phyloP scores from a whole-genome alignment of 1,140 invertebrate genomes.

The Hypsibius dujardini region DNA sequence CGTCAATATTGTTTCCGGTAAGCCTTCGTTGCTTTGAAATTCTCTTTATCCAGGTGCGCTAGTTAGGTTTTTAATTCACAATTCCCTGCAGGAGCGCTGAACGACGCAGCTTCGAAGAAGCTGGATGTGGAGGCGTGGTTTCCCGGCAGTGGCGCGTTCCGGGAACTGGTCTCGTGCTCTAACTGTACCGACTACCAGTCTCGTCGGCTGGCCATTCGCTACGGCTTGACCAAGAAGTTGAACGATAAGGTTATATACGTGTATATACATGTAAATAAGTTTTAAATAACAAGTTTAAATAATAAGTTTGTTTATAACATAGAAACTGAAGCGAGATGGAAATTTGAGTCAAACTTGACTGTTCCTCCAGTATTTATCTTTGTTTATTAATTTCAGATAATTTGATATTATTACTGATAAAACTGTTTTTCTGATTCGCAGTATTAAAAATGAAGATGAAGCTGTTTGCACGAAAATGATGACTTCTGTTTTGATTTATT shows the following conservation, averaged over 20 bases:
- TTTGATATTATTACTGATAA: too few relatives aligned
- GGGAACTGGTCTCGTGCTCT: slow-evolving; percentile 95
- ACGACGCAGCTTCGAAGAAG: slow-evolving; percentile 97
- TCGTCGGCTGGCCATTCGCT: slow-evolving; percentile 57
- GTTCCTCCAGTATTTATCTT: too few relatives aligned
- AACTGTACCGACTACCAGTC: slow-evolving; percentile 99
- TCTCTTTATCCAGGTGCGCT: not conserved
- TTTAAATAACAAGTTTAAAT: too few relatives aligned
- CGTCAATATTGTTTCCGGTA: slow-evolving; percentile 93
- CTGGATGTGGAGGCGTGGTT: slow-evolving; percentile 98
- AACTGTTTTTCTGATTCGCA: too few relatives aligned
- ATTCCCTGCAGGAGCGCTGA: slow-evolving; percentile 53
- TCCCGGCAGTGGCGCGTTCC: slow-evolving; percentile 63
- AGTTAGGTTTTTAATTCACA: not conserved
- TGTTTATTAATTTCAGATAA: too few relatives aligned
- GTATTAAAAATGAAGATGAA: too few relatives aligned
- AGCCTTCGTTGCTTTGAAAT: not conserved
- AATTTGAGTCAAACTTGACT: too few relatives aligned
- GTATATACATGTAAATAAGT: too few relatives aligned
- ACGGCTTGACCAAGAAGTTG: slow-evolving; percentile 98
- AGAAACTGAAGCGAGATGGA: too few relatives aligned
- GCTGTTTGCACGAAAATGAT: too few relatives aligned
- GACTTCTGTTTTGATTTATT: too few relatives aligned
- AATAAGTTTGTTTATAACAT: too few relatives aligned
- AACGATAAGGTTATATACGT: slow-evolving; percentile 59